Percentiles rank a stretch among this genome's conserved stretches.
Evolutionary conservation across 2,888 invertebrate species (phyloP).

Genomic region (Nipponacmea schrenckii): DNA sequence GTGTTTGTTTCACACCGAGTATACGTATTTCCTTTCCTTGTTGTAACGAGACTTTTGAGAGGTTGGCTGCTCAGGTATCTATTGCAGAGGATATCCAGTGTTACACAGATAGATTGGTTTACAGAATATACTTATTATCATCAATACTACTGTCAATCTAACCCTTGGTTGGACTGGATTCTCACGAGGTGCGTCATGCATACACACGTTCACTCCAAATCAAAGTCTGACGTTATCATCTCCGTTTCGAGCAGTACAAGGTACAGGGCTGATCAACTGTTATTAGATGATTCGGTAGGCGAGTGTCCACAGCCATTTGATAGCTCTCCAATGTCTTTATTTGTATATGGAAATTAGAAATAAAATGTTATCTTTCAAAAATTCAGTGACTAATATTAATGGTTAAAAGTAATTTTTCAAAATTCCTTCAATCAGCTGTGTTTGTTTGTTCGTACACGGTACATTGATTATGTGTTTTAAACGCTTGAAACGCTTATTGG

Average conservation of each 20-base stretch:
- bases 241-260: neutral
- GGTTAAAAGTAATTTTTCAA: no score
- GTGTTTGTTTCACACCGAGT: neutral
- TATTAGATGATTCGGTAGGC: neutral
- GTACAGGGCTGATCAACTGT: neutral
- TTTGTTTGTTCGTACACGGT: no score
- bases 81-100: neutral
- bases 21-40: neutral
- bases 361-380: no score
- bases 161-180: neutral
- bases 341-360: neutral
- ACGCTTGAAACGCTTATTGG: no score
- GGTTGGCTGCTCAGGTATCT: neutral
- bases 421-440: no score
- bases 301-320: neutral
- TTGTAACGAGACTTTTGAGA: neutral
- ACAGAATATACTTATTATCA: neutral
- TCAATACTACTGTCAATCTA: neutral
- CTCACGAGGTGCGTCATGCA: neutral
- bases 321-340: neutral
- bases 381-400: no score
- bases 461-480: no score
- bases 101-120: neutral
- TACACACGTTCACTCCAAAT: neutral
- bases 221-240: conserved; percentile 1